Base-by-base conservation (phyloP, 2,113 vertebrate genomes). In the Ondatra zibethicus region DNA sequence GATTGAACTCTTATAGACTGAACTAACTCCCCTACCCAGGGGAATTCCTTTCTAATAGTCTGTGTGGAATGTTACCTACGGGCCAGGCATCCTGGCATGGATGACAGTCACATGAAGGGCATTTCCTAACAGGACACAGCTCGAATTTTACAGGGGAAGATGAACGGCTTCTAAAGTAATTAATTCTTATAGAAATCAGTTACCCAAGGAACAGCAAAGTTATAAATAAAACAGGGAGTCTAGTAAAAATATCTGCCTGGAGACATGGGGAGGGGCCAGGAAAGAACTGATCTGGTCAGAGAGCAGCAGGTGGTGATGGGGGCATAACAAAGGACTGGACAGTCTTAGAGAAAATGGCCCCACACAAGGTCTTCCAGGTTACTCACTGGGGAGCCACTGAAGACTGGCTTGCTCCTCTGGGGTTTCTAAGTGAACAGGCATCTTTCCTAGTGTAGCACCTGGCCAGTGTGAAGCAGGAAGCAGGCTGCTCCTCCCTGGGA, bases 351-450 rank as follows among this genome's bases (percentile, higher is more conserved):
- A 45, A 50, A 80, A 45, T 13, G 23, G 31, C 14, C 23, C 5
- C 61, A 16, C 7, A 25, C 1, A 61, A 17, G 55, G 39, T 17
- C 36, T 0, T 50, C 36, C 4, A 27, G 61, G 55, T 85, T 58
- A 19, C 5, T 88, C 31, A 36, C 75, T 9, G 21, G 52, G 36
- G 3, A 55, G 70, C 39, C 14, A 1, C 0, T n/a, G 39, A 4
- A 1, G 3, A 88, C 81, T 68, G 68, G 39, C 36, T 52, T 36
- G 23, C 77, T 75, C 7, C 55, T 39, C 80, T 7, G 12, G 95
- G 65, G 19, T 0, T 0, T 0, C 45, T n/a, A 7, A 3, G 2
- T 77, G 17, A 36, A 33, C 3, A 7, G 10, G 7, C 76, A 23
- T 39, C 85, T 75, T 75, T 61, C 61, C 19, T 45, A 0, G 0